phyloP scores from a whole-genome alignment of 2,797 vertebrate species.

The Gallinago solitaria region DNA sequence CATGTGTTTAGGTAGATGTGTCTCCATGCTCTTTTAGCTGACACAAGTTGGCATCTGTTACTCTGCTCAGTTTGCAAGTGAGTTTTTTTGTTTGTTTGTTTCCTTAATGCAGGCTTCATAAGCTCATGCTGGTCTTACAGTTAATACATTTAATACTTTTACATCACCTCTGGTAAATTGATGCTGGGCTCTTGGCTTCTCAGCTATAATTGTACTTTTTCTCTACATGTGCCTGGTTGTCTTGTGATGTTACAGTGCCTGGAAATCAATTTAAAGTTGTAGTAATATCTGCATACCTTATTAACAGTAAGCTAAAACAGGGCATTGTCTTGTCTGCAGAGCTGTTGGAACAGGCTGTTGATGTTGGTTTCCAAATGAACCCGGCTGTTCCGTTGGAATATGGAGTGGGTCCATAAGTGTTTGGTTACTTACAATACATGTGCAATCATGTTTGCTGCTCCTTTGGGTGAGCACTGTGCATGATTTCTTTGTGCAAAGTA shows the following conservation, averaged over 20 bases:
- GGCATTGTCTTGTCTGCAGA: neutral
- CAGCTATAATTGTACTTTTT: neutral
- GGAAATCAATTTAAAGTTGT: neutral
- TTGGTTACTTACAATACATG: neutral
- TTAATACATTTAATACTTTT: neutral
- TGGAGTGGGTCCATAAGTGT: rapidly evolving
- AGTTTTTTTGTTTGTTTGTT: neutral
- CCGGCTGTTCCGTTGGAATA: neutral
- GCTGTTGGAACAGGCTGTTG: neutral
- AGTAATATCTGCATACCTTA: neutral
- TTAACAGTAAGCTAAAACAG: neutral
- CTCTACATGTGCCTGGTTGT: neutral
- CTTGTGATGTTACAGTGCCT: neutral
- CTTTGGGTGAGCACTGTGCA: neutral
- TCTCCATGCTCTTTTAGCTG: neutral
- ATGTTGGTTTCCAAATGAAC: neutral
- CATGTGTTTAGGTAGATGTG: neutral
- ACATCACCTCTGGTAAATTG: neutral
- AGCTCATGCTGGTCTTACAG: neutral
- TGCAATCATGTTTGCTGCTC: neutral
- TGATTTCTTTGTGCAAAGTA: neutral
- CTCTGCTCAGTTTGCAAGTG: neutral
- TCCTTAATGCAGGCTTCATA: neutral
- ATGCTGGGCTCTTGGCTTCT: neutral
- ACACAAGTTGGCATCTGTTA: neutral